Evolutionary conservation across 2,888 invertebrate species (phyloP), one percentile per base, ranked within the genome.

Genomic region (Euclidia mi): DNA sequence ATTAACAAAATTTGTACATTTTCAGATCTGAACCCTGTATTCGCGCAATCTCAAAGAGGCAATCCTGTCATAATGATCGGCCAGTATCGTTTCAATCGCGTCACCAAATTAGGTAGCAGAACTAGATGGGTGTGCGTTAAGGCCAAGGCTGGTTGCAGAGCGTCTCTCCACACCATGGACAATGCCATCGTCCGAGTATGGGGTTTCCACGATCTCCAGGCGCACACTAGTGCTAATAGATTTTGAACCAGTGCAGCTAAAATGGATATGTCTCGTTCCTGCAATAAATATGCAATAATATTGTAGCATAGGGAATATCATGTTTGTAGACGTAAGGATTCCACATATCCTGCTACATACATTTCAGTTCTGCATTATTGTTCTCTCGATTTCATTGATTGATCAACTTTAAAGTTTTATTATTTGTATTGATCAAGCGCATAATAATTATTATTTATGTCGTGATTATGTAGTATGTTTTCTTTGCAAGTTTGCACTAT

Each of bases 21-120:
- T 91, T 71, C 90, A 94, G 94, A 93, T 86, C 71, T 94, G 49
- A 92, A 90, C 49, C 93, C 94, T 6, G 90, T 92, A 20, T 94
- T 94, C 64, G 94, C 92, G 1, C 88, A 89, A 68, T 94, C 94
- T 2, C 92, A 93, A 65, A 89, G 94, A 10, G 94, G 94, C 10
- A 94, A 94, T 56, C 92, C 94, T 0, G 94, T 94, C 31, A 94
- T 94, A 29, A 93, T 94, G 93, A 94, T 94, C 57, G 94, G 94
- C 11, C 91, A 90, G 75, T 94, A 94, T 68, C 87, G 94, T 0
- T 94, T 94, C 69, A 94, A 94, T 69, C 87, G 94, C 11, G 94
- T 94, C 29, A 94, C 94, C 62, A 93, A 93, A 58, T 91, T 91
- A 58, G 94, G 94, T 43, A 88, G 89, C 65, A 81, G 92, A 18